Evolutionary conservation across 2,113 vertebrate species (phyloP).

Genomic region (Herpetotheres cachinnans): DNA sequence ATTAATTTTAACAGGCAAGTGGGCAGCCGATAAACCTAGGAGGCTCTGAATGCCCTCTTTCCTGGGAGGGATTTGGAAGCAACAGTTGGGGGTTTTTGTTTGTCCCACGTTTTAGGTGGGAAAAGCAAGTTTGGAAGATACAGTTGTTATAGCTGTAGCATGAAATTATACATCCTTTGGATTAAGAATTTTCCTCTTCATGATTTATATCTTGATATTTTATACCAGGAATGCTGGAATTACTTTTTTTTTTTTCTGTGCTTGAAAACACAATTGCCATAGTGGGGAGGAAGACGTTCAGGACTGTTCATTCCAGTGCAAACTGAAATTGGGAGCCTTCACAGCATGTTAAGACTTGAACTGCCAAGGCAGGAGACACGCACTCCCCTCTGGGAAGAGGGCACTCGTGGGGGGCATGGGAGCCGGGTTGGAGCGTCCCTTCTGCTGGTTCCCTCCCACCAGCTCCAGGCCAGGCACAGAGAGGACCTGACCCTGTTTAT

Average conservation of each 20-base stretch:
- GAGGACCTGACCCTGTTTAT: background rate
- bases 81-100: background rate
- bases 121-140: background rate
- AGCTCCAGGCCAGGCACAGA: background rate
- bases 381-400: background rate
- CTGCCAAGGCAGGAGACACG: fast-evolving
- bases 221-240: background rate
- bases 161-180: background rate
- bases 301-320: background rate
- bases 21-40: background rate
- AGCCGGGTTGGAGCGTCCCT: background rate
- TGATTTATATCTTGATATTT: background rate
- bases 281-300: background rate
- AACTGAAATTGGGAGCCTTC: background rate
- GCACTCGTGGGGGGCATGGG: fast-evolving
- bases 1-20: background rate
- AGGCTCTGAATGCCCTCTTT: background rate
- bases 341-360: background rate
- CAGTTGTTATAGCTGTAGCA: background rate
- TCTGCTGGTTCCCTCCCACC: background rate
- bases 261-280: background rate
- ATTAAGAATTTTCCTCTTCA: background rate
- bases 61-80: background rate
- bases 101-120: background rate
- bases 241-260: background rate